Conservation (phyloP, 2,888 invertebrate species). For the Rhagium mordax region DNA sequence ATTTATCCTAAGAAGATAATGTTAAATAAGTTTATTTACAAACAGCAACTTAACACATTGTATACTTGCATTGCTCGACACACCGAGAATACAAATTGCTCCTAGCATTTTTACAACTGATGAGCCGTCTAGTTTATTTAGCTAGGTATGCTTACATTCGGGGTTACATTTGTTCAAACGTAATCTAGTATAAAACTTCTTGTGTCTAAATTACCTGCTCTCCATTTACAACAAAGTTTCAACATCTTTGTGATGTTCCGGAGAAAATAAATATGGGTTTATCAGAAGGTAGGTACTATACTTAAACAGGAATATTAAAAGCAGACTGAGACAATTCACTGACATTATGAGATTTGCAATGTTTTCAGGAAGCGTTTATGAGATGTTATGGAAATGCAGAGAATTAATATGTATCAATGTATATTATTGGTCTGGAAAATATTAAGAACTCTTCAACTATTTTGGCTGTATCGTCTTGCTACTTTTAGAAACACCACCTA, state of each 20-base stretch:
- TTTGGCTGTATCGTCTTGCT: no score
- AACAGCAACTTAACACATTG: no score
- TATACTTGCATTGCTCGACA: not conserved
- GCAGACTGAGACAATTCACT: not conserved
- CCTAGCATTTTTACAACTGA: constrained; percentile 17
- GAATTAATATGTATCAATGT: not conserved
- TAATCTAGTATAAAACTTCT: constrained; percentile 40
- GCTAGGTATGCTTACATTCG: constrained; percentile 3
- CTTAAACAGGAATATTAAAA: not conserved
- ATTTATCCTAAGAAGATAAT: no score
- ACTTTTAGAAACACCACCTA: no score
- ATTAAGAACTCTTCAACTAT: no score
- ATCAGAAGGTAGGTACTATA: constrained; percentile 23
- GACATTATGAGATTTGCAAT: not conserved
- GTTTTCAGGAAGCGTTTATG: not conserved
- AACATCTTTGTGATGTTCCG: constrained; percentile 20
- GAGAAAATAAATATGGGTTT: constrained; percentile 34
- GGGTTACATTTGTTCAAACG: constrained; percentile 26
- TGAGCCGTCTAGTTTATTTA: constrained; percentile 34
- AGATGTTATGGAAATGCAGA: not conserved
- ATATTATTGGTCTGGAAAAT: not conserved
- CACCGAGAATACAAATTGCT: not conserved
- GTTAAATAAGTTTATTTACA: no score
- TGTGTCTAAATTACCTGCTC: constrained; percentile 42
- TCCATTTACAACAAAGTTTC: constrained; percentile 33